Evolutionary conservation across 2,797 vertebrate genomes (phyloP).

Genomic region (Neosilurus hyrtlii): DNA sequence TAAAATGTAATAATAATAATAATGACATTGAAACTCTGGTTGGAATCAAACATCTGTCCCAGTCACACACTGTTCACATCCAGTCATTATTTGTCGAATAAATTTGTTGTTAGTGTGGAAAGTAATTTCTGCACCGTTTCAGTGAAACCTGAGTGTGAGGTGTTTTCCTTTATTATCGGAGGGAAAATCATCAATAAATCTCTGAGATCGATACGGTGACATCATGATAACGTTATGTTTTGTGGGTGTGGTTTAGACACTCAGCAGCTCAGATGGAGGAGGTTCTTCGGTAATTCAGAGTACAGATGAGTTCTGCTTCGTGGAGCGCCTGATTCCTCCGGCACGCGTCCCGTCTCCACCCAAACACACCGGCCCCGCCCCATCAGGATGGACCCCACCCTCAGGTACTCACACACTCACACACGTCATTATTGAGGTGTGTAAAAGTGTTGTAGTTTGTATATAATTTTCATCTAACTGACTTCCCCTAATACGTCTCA

Average conservation of each 20-base stretch:
- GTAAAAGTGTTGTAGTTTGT: background rate
- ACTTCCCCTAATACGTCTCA: too few relatives aligned
- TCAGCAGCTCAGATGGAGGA: background rate
- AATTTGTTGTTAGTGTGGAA: background rate
- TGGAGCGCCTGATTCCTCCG: slow-evolving; percentile 30
- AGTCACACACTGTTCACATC: background rate
- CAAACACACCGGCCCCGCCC: background rate
- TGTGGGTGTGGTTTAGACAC: slow-evolving; percentile 8
- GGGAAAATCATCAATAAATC: background rate
- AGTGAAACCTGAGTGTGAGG: background rate
- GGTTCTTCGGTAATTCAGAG: background rate
- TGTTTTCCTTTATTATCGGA: background rate
- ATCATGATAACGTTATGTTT: background rate
- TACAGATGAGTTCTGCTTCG: slow-evolving; percentile 15
- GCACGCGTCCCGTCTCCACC: slow-evolving; percentile 13
- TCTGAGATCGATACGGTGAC: background rate
- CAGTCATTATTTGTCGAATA: background rate
- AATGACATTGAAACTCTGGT: too few relatives aligned
- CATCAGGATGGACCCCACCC: slow-evolving; percentile 27
- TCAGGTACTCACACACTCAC: slow-evolving; percentile 5
- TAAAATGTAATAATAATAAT: too few relatives aligned
- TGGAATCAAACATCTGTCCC: background rate
- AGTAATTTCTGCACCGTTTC: background rate
- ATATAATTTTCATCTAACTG: too few relatives aligned
- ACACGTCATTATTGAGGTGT: background rate